Percentiles rank a stretch among this genome's conserved stretches.
Evolutionary conservation across 2,888 invertebrate genomes (phyloP).

Genomic region (Brenthis ino): DNA sequence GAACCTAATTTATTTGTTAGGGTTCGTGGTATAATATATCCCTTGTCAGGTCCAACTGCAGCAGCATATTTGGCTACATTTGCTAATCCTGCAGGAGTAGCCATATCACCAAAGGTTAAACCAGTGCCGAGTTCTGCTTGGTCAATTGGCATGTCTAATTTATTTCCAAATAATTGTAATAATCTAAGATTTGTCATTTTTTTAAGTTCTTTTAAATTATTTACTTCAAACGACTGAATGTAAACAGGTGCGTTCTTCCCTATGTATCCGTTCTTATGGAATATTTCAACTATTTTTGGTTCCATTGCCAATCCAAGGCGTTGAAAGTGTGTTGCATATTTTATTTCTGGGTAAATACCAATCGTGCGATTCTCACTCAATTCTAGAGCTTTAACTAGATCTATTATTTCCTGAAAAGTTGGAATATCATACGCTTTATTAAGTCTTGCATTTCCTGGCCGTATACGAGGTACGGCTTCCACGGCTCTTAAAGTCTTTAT

Average conservation of each 20-base stretch:
- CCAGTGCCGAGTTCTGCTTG: slow-evolving; percentile 54
- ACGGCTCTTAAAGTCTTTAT: slow-evolving; percentile 63
- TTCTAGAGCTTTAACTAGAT: slow-evolving; percentile 64
- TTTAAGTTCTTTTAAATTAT: slow-evolving; percentile 65
- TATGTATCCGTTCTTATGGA: slow-evolving; percentile 63
- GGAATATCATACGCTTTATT: slow-evolving; percentile 61
- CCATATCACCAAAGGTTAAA: slow-evolving; percentile 67
- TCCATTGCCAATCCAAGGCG: slow-evolving; percentile 64
- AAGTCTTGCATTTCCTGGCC: slow-evolving; percentile 69
- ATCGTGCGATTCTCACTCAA: slow-evolving; percentile 60
- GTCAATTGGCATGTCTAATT: slow-evolving; percentile 58
- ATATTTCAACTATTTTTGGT: slow-evolving; percentile 55
- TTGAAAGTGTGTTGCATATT: slow-evolving; percentile 66
- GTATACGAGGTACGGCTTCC: slow-evolving; percentile 61
- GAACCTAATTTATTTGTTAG: slow-evolving; percentile 53
- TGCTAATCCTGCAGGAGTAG: slow-evolving; percentile 61
- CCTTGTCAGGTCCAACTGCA: slow-evolving; percentile 71
- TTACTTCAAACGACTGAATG: slow-evolving; percentile 74
- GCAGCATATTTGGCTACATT: slow-evolving; percentile 68
- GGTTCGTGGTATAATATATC: slow-evolving; percentile 67
- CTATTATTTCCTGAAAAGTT: slow-evolving; percentile 70
- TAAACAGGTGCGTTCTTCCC: slow-evolving; percentile 58
- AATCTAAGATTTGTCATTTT: slow-evolving; percentile 61
- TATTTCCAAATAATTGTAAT: slow-evolving; percentile 60
- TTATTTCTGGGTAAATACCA: slow-evolving; percentile 73